Conservation (phyloP, 1,140 invertebrate genomes). For the Trichomalopsis sarcophagae region DNA sequence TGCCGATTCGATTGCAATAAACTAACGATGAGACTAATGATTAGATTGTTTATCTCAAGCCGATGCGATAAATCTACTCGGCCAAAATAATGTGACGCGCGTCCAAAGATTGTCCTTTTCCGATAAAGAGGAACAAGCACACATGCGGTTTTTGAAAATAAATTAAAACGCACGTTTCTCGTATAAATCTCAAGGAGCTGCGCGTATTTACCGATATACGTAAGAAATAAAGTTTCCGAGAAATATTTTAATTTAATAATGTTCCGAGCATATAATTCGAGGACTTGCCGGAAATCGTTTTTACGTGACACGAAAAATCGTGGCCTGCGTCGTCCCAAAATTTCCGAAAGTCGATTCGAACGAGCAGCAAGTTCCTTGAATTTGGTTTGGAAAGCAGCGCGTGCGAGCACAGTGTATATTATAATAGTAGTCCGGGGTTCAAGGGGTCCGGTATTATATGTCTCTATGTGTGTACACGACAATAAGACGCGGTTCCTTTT, state of each 20-base stretch:
- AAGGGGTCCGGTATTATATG: slow-evolving; percentile 45
- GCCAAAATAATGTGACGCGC: background rate
- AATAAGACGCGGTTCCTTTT: slow-evolving; percentile 31
- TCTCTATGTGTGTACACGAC: background rate
- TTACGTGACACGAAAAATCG: slow-evolving; percentile 60
- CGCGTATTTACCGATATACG: background rate
- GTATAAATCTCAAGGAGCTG: background rate
- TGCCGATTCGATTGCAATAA: background rate
- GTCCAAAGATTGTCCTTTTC: background rate
- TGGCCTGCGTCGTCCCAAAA: slow-evolving; percentile 32
- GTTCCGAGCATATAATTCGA: slow-evolving; percentile 35
- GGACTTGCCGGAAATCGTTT: slow-evolving; percentile 53
- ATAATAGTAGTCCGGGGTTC: slow-evolving; percentile 46
- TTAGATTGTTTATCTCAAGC: no score
- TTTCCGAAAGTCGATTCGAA: slow-evolving; percentile 64
- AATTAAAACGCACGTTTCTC: slow-evolving; percentile 10
- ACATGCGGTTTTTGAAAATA: background rate
- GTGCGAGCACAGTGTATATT: background rate
- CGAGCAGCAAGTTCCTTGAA: slow-evolving; percentile 57
- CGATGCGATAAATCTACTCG: background rate
- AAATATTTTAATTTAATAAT: slow-evolving; percentile 48
- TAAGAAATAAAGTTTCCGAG: slow-evolving; percentile 32
- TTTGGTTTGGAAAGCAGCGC: slow-evolving; percentile 58
- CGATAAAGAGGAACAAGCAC: background rate
- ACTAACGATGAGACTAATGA: background rate